A percentile compares a stretch with the other conserved stretches of the same genome.
These are phyloP conservation scores for Enteromius anoplus DNA, from an alignment of 2,797 vertebrate species.

Conservation along the genomic window DNA sequence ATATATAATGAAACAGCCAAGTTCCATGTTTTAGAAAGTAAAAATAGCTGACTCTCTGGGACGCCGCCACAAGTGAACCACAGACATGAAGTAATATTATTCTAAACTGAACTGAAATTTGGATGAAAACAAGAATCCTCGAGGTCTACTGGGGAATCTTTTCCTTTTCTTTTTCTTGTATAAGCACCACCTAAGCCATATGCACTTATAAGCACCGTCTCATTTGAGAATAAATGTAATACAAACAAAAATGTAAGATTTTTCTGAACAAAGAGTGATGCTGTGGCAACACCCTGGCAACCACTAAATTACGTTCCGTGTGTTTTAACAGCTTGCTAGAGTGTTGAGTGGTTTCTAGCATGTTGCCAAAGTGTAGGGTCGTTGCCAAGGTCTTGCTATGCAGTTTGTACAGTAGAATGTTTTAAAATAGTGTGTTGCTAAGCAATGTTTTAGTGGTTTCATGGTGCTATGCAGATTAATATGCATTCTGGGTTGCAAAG, in stretches of 20 bases:
- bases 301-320: no score
- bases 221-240: not conserved
- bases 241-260: not conserved
- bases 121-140: not conserved
- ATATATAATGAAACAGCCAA: not conserved
- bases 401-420: not conserved
- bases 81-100: not conserved
- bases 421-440: no score
- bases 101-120: conserved; percentile 19
- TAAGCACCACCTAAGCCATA: not conserved
- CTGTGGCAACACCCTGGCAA: no score
- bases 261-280: no score
- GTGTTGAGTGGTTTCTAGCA: not conserved
- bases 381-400: not conserved
- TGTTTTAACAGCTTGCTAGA: not conserved
- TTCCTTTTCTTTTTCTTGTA: not conserved
- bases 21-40: conserved; percentile 19
- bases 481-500: not conserved
- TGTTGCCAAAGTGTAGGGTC: not conserved
- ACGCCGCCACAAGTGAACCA: not conserved
- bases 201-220: not conserved
- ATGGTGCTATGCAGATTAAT: not conserved
- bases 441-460: not conserved
- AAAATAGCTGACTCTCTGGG: conserved; percentile 2
- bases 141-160: not conserved